These are phyloP conservation scores for Austrofundulus limnaeus DNA, from an alignment of 2,113 vertebrate genomes.

Conservation along the genomic window DNA sequence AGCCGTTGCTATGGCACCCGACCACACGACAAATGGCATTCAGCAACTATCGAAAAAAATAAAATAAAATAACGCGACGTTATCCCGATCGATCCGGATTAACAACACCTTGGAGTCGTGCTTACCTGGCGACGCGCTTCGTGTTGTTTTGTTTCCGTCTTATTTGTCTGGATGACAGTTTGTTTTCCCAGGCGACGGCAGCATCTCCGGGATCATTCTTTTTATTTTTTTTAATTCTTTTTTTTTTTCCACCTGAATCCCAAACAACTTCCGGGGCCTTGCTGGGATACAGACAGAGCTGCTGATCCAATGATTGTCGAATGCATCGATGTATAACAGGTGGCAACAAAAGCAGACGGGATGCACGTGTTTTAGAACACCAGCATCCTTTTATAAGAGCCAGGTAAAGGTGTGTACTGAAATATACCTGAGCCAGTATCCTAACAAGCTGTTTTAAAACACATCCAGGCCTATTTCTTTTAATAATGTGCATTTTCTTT, in stretches of 20 bases:
- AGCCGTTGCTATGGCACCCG: slow-evolving; percentile 81
- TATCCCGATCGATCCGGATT: no score
- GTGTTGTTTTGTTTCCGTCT: slow-evolving; percentile 44
- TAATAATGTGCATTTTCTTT: neutral
- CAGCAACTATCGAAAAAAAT: slow-evolving; percentile 27
- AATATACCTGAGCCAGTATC: no score
- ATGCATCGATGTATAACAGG: slow-evolving; percentile 70
- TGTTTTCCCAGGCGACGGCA: slow-evolving; percentile 83
- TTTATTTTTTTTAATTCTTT: slow-evolving; percentile 45
- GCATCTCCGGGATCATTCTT: slow-evolving; percentile 81
- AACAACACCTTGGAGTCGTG: slow-evolving; percentile 22
- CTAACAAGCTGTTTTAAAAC: neutral
- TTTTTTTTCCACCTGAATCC: slow-evolving; percentile 79
- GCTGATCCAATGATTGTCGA: slow-evolving; percentile 72
- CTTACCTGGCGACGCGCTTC: slow-evolving; percentile 74
- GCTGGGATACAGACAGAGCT: slow-evolving; percentile 76
- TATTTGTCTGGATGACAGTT: slow-evolving; percentile 76
- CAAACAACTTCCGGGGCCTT: slow-evolving; percentile 84
- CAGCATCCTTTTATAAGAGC: no score
- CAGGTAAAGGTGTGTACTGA: no score
- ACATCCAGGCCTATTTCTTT: no score
- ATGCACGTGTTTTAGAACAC: no score
- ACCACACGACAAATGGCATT: slow-evolving; percentile 77
- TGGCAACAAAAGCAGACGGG: slow-evolving; percentile 2
- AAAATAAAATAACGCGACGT: no score